Percentiles rank a stretch among this genome's conserved stretches.
Conservation (phyloP, 2,797 vertebrate genomes). For the Hypotaenidia okinawae region DNA sequence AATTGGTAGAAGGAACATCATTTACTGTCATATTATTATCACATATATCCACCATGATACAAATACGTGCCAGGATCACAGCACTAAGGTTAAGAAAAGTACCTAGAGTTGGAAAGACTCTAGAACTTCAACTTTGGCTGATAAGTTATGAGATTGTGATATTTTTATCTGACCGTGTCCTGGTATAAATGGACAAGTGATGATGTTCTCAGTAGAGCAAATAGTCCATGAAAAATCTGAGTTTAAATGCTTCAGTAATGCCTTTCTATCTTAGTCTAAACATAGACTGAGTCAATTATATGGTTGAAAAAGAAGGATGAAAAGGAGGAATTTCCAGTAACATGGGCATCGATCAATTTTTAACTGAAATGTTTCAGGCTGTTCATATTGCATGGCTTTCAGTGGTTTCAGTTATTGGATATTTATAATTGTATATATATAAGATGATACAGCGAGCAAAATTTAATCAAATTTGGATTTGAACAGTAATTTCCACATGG, state of each 20-base stretch:
- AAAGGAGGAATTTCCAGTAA: constrained; percentile 3
- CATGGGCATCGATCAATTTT: neutral
- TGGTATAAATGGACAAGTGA: neutral
- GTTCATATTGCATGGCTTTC: neutral
- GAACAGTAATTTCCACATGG: neutral
- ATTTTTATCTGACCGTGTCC: neutral
- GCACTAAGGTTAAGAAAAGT: neutral
- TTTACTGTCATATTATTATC: neutral
- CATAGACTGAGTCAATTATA: neutral
- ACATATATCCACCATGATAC: neutral
- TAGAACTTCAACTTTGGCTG: neutral
- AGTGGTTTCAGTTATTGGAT: neutral
- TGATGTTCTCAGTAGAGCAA: constrained; percentile 4
- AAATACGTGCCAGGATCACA: neutral
- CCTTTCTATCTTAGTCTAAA: constrained; percentile 33
- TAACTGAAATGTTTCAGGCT: neutral
- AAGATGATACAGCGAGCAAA: neutral
- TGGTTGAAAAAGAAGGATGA: neutral
- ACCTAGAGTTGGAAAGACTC: neutral
- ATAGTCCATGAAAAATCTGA: constrained; percentile 15
- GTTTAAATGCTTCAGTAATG: constrained; percentile 20
- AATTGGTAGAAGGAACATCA: neutral
- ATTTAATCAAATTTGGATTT: neutral
- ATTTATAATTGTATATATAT: neutral
- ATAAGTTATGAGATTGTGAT: neutral